Base-by-base conservation (phyloP, 2,797 vertebrate species). In the Manis javanica region DNA sequence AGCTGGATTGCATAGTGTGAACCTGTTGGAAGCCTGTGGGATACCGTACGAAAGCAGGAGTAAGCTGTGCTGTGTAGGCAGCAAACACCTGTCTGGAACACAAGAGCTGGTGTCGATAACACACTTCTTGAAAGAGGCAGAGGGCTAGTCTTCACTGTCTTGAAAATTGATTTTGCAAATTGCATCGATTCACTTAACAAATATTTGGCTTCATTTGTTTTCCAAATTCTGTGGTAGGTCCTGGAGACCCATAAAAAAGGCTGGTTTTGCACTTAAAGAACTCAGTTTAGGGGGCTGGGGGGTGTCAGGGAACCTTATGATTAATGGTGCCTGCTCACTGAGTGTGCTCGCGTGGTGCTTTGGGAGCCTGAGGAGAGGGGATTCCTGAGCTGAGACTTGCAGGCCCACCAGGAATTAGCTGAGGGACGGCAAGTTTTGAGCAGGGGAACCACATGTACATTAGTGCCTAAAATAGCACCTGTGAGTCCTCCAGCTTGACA, bases 391-490 rank as follows among this genome's bases (percentile, higher is more conserved):
- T 21, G 42, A 92, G 74, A 59, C 61, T 75, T 96, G 78, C 39
- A 88, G 74, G 82, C 68, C 78, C 85, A 92, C 59, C 39, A 90
- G 26, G 83, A 94, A 87, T 95, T 91, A 96, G 51, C 69, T 86
- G n/a, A 69, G 72, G 94, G 64, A 91, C 91, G 89, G 96, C n/a
- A 82, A 87, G 84, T 24, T 59, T 77, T 37, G 18, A 21, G 69
- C 82, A 66, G 18, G 46, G 64, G 94, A 85, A 69, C 79, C 77
- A 79, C 88, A 66, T 74, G 88, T 83, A 81, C 78, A 63, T 0
- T 8, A 39, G 85, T n/a, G 57, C 93, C 88, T 86, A 96, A 97
- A 97, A 97, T 97, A 97, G 97, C 69, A 75, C 85, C 59, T 92
- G 96, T 79, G 91, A 96, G 69, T 89, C 59, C 77, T 97, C 94